phyloP scores from a whole-genome alignment of 2,888 invertebrate genomes.

The Octonoba sinensis region DNA sequence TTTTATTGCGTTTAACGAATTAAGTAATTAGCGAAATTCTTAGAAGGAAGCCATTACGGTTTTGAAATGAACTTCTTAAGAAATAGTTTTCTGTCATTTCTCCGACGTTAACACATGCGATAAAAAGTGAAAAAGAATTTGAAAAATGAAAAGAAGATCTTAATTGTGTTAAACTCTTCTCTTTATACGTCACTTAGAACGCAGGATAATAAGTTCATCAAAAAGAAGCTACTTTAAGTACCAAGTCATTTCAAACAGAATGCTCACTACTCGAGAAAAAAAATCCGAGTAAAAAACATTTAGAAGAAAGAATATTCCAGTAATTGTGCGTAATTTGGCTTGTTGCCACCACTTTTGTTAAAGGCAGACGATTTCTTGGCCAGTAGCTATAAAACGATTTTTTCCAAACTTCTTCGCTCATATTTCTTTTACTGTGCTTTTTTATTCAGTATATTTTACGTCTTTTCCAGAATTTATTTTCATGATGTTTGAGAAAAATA shows the following conservation, averaged over 20 bases:
- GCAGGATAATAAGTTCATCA: conserved; percentile 55
- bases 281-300: conserved; percentile 28
- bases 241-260: background rate
- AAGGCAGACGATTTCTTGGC: conserved; percentile 45
- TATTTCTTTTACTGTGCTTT: conserved; percentile 8
- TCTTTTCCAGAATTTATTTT: conserved; percentile 38
- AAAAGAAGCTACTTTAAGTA: conserved; percentile 49
- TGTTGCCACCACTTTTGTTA: conserved; percentile 51
- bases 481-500: conserved; percentile 38
- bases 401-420: conserved; percentile 32
- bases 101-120: conserved; percentile 39
- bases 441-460: background rate
- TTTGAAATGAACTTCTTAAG: conserved; percentile 36
- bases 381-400: conserved; percentile 49
- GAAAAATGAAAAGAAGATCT: conserved; percentile 22
- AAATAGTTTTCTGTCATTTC: conserved; percentile 36
- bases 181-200: conserved; percentile 50
- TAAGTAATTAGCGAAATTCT: conserved; percentile 37
- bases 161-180: conserved; percentile 57
- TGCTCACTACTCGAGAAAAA: background rate
- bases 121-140: conserved; percentile 29
- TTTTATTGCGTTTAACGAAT: conserved; percentile 10
- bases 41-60: conserved; percentile 4
- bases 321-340: conserved; percentile 60
- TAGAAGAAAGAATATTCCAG: conserved; percentile 30